These are phyloP conservation scores for Drosophila infuscata DNA, from an alignment of 2,888 invertebrate genomes.

Conservation along the genomic window DNA sequence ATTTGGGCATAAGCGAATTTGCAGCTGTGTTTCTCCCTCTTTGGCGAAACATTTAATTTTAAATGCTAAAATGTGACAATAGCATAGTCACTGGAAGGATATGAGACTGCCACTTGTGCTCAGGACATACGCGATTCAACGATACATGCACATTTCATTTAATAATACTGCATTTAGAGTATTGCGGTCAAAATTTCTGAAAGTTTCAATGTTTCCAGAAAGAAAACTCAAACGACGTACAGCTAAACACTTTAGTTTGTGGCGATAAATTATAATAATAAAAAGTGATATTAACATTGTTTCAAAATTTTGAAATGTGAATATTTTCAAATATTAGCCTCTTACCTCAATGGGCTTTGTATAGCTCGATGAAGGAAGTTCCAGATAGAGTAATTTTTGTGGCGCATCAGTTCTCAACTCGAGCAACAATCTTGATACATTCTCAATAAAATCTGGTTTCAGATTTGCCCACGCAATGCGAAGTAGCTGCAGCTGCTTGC, in stretches of 20 bases:
- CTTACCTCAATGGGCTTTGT: slow-evolving; percentile 15
- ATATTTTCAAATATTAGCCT: rapidly evolving
- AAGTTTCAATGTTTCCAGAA: slow-evolving; percentile 29
- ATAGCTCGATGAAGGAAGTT: slow-evolving; percentile 35
- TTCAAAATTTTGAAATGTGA: not conserved
- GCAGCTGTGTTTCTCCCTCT: slow-evolving; percentile 48
- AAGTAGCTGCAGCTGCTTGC: slow-evolving; percentile 43
- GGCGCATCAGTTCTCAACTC: not conserved
- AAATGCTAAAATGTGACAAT: slow-evolving; percentile 80
- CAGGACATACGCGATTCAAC: slow-evolving; percentile 58
- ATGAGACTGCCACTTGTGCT: slow-evolving; percentile 54
- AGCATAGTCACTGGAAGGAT: slow-evolving; percentile 47
- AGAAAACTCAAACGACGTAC: slow-evolving; percentile 21
- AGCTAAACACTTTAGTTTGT: slow-evolving; percentile 14
- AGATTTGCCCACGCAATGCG: slow-evolving; percentile 49
- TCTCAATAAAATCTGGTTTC: slow-evolving; percentile 26
- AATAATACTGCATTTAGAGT: not conserved
- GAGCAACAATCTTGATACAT: slow-evolving; percentile 34
- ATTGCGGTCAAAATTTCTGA: not conserved
- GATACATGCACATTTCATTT: slow-evolving; percentile 24
- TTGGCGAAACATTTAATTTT: slow-evolving; percentile 80
- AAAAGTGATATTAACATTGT: not conserved
- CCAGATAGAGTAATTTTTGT: slow-evolving; percentile 22
- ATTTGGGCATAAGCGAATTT: slow-evolving; percentile 55
- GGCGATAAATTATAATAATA: slow-evolving; percentile 17